Conservation (phyloP, 1,140 invertebrate genomes). For the Panagrolaimus sp. region DNA sequence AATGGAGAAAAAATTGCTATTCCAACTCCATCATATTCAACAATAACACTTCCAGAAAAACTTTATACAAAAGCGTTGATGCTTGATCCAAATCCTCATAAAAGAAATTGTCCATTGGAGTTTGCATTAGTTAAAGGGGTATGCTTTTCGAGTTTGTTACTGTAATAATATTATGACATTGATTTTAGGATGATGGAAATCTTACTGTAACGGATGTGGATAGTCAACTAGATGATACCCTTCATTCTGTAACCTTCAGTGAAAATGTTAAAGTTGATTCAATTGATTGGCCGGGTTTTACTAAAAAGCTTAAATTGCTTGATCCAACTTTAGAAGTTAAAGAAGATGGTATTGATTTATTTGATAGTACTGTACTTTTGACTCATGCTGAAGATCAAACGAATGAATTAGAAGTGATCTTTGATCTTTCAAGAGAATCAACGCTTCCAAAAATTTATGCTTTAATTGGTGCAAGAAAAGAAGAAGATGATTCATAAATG, state of each 20-base stretch:
- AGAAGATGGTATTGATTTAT: constrained; percentile 1
- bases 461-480: background rate
- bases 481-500: too few species aligned
- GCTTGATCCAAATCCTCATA: background rate
- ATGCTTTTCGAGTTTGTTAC: background rate
- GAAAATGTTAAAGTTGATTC: constrained; percentile 13
- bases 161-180: background rate
- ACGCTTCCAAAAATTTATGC: background rate
- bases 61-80: constrained; percentile 41
- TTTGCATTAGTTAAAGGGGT: background rate
- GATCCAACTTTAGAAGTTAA: constrained; percentile 7
- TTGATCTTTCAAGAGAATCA: background rate
- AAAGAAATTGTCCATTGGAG: constrained; percentile 14
- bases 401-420: constrained; percentile 14
- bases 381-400: background rate
- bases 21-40: constrained; percentile 22
- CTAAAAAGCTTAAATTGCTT: background rate
- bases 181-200: background rate
- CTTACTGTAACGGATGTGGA: background rate
- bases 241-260: background rate
- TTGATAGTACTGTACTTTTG: background rate
- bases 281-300: background rate
- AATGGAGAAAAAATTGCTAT: constrained; percentile 53
- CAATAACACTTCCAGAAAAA: constrained; percentile 25
- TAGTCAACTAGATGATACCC: background rate